phyloP scores from a whole-genome alignment of 2,797 vertebrate species.

The Cryptoprocta ferox region DNA sequence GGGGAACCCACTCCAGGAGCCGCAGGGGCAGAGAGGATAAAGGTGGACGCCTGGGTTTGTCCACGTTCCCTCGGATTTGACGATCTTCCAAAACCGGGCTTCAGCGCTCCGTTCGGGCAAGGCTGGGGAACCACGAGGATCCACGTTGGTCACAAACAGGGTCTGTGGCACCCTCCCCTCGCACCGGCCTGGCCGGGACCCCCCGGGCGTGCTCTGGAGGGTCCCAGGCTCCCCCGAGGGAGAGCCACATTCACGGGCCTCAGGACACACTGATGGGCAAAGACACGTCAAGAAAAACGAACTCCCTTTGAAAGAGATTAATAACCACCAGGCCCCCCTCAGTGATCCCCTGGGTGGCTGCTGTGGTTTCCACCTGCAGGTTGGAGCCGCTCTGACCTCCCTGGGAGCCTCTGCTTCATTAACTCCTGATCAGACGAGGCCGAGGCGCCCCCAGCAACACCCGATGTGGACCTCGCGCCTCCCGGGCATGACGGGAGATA shows the following conservation, averaged over 20 bases:
- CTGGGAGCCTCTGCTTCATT: background rate
- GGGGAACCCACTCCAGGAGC: fast-evolving
- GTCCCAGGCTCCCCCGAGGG: background rate
- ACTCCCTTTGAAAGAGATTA: background rate
- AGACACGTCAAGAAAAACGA: background rate
- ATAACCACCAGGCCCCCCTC: background rate
- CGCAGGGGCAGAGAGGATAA: too few relatives aligned
- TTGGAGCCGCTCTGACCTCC: background rate
- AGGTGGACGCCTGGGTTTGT: fast-evolving
- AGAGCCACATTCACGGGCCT: background rate
- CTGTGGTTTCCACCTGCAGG: background rate
- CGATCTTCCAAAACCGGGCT: too few relatives aligned
- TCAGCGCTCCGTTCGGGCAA: background rate
- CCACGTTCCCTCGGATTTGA: background rate
- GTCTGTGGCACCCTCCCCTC: background rate
- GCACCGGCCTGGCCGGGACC: background rate
- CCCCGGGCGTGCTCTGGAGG: too few relatives aligned
- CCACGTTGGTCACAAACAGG: fast-evolving
- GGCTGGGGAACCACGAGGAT: background rate
- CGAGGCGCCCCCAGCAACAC: background rate
- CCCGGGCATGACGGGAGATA: too few relatives aligned
- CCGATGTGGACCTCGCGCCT: background rate
- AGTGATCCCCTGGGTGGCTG: background rate
- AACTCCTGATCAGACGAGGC: background rate
- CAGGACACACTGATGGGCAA: background rate